Evolutionary conservation across 2,888 invertebrate genomes (phyloP).

Genomic region (Phorcus lineatus): DNA sequence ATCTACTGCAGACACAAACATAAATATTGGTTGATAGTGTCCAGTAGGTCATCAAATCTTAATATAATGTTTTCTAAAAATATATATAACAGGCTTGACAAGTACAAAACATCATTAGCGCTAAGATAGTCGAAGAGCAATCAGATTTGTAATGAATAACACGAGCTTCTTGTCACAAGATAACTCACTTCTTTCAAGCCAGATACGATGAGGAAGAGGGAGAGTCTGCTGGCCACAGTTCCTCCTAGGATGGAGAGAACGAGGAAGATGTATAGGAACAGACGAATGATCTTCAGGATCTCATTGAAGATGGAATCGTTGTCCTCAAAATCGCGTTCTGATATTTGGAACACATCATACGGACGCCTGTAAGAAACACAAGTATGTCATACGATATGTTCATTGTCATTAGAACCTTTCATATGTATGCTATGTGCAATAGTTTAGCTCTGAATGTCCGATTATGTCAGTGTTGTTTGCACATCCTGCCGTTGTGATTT

Average conservation of each 20-base stretch:
- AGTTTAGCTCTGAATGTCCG: too few relatives aligned
- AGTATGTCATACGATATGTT: background rate
- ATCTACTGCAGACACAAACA: too few relatives aligned
- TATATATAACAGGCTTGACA: too few relatives aligned
- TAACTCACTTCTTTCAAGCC: slow-evolving; percentile 58
- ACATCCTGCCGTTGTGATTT: too few relatives aligned
- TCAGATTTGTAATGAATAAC: too few relatives aligned
- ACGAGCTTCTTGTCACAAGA: too few relatives aligned
- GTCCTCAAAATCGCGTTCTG: slow-evolving; percentile 65
- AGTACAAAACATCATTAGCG: background rate
- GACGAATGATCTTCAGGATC: slow-evolving; percentile 70
- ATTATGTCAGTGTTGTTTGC: too few relatives aligned
- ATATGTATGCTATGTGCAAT: background rate
- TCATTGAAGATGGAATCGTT: slow-evolving; percentile 64
- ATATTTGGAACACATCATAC: slow-evolving; percentile 66
- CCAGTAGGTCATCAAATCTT: too few relatives aligned
- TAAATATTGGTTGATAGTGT: too few relatives aligned
- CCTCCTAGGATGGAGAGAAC: slow-evolving; percentile 89
- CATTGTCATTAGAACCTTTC: background rate
- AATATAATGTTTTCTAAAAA: too few relatives aligned
- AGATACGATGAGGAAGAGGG: slow-evolving; percentile 77
- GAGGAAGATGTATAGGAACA: slow-evolving; percentile 89
- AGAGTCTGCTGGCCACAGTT: slow-evolving; percentile 91
- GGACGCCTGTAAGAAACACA: slow-evolving; percentile 54
- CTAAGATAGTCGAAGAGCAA: too few relatives aligned